Percentiles rank a stretch among this genome's conserved stretches.
Evolutionary conservation across 37 sponge, comb jelly and placozoan species (phyloP).

Genomic region (Bolinopsis microptera): DNA sequence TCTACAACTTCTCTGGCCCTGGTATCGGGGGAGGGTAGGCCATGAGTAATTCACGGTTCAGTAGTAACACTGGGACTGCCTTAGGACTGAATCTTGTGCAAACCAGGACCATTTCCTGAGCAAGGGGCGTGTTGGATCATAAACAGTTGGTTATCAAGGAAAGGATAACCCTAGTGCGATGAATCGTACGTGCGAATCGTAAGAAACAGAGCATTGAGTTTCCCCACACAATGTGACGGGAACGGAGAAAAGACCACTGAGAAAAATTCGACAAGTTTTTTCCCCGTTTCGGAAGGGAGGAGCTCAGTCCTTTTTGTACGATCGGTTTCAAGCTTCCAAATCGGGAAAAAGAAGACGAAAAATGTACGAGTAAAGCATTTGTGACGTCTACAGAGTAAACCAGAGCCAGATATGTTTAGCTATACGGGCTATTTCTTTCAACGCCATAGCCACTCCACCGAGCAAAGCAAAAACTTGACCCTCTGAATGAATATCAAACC

Average conservation of each 20-base stretch:
- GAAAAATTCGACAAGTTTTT: not conserved
- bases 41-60: not conserved
- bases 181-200: not conserved
- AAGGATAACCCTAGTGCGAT: not conserved
- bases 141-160: conserved; percentile 14
- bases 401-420: not conserved
- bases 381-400: conserved; percentile 53
- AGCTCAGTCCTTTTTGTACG: not conserved
- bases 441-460: conserved; percentile 17
- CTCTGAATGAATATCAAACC: conserved; percentile 3
- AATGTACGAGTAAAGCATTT: conserved; percentile 15
- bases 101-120: not conserved
- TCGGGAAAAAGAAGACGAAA: not conserved
- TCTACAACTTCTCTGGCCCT: not conserved
- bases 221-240: not conserved
- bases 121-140: conserved; percentile 6
- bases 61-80: not conserved
- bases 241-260: not conserved
- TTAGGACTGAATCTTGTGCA: not conserved
- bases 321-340: not conserved
- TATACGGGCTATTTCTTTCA: conserved; percentile 1
- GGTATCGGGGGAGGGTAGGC: not conserved
- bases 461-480: conserved; percentile 39
- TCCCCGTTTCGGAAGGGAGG: too few species aligned
- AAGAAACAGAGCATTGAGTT: not conserved